Base-by-base conservation (phyloP, 2,888 invertebrate genomes). In the Chaetogeoica ovagalla region DNA sequence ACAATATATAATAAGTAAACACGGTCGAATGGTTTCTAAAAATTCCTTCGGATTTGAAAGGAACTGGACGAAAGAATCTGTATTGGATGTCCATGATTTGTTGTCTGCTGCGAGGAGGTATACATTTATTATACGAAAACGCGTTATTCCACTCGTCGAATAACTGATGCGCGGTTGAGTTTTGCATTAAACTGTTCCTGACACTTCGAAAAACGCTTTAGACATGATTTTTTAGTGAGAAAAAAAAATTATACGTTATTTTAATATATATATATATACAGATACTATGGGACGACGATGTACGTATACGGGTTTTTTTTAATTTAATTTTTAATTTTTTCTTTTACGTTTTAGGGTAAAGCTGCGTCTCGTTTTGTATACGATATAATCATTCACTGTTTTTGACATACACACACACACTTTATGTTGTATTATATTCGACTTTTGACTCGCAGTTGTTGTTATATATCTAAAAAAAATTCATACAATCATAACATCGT, bases 41-140 rank as follows among this genome's bases (percentile, higher is more conserved):
- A 62, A 72, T 48, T n/a, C 19, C 72, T 9, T 4, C 21, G 4
- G 62, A 60, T 72, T 60, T 48, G 48, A 72, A 48, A 23, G n/a
- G 48, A 62, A 48, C 23, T 13, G 62, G 48, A 48, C 48, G 11
- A 62, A 62, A 4, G 30, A 30, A 30, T 30, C 30, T 72, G 23
- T n/a, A 4, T 30, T 19, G 2, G 7, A n/a, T 62, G n/a, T 72
- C 60, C 60, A 30, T 30, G 48, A 62, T 48, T 48, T n/a, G 23
- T 62, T n/a, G 65, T n/a, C 15, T 72, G 9, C 21, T n/a, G n/a
- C n/a, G n/a, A n/a, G n/a, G 59, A 30, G 57, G 43, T 43, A 30
- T 30, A 30, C 30, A 4, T 30, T 30, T 70, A 4, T 57, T 69
- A 21, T 37, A 43, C 48, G 11, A 5, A 11, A 48, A 1, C 1